Base-by-base conservation (phyloP, 2,888 invertebrate genomes). In the Neoitamus cyanurus region DNA sequence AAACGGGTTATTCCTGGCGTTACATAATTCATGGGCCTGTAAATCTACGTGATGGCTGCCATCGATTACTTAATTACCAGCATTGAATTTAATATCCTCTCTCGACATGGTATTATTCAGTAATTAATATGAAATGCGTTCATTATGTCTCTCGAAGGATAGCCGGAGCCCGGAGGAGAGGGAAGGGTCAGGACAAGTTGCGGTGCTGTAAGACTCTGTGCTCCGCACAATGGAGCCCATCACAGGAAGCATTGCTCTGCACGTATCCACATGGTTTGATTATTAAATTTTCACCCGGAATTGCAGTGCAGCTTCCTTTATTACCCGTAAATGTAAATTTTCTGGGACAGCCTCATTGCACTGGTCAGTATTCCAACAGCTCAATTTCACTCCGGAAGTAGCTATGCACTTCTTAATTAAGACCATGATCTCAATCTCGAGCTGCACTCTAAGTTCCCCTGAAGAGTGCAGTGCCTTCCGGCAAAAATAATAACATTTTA, bases 311-410 rank as follows among this genome's bases (percentile, higher is more conserved):
- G 20, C 73, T 73, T 36, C 31, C 73, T 34, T 73, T 73, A 36
- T 15, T 73, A 73, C 73, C 73, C 73, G 73, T 73, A 73, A 73
- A 73, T 73, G 73, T 73, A 73, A 73, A 73, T 73, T 73, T 36
- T 15, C 34, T 20, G 36, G 73, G 20, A 9, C 3, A 73, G 20
- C 15, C 9, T 9, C 69, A 9, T 69, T 25, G 34, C 36, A 7
- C 7, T 58, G 25, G 25, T 58, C 7, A 58, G 58, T 36, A 73
- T 36, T 34, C 20, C 7, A 36, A 73, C 73, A 34, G 34, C 73
- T 36, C n/a, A 34, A 58, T 58, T 20, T 34, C 36, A 31, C 7
- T n/a, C 73, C 5, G 37, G 73, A 73, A 73, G 34, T 36, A 34
- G 9, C 11, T 31, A 5, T 73, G 73, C 36, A 15, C 15, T 73